Conservation (phyloP, 2,888 invertebrate genomes). For the Copidosoma aretas region DNA sequence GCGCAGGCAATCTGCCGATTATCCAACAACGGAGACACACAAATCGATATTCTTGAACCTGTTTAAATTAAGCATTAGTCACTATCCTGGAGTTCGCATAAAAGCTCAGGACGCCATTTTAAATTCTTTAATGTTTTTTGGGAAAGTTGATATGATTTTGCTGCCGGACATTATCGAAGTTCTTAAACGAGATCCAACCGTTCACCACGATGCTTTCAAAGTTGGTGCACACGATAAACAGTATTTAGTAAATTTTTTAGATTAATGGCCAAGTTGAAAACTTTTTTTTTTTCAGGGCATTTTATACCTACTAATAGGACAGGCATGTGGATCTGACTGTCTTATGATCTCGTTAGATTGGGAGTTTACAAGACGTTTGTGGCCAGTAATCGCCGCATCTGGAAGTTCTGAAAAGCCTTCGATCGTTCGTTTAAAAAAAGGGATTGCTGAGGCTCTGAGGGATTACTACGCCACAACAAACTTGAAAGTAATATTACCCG, state of each 20-base stretch:
- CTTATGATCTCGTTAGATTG: constrained; percentile 79
- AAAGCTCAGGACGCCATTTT: constrained; percentile 73
- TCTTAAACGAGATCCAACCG: constrained; percentile 66
- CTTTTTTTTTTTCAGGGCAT: constrained; percentile 68
- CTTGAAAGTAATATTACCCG: constrained; percentile 67
- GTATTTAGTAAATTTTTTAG: background rate
- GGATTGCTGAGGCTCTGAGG: constrained; percentile 66
- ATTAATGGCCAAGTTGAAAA: too few species aligned
- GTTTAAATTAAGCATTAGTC: constrained; percentile 69
- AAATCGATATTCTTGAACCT: constrained; percentile 69
- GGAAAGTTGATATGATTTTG: constrained; percentile 59
- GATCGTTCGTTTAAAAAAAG: constrained; percentile 70
- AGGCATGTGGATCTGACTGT: constrained; percentile 66
- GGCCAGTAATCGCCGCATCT: constrained; percentile 80
- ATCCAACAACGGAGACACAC: constrained; percentile 69
- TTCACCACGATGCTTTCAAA: constrained; percentile 75
- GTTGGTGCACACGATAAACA: constrained; percentile 47
- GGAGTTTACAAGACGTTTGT: constrained; percentile 73
- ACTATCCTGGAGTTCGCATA: constrained; percentile 74
- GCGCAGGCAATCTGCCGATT: constrained; percentile 61
- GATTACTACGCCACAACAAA: constrained; percentile 71
- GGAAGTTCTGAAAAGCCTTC: constrained; percentile 86
- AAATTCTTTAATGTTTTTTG: constrained; percentile 70
- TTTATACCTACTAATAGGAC: constrained; percentile 77
- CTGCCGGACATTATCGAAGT: constrained; percentile 70